A percentile compares a stretch with the other conserved stretches of the same genome.
Evolutionary conservation across 2,888 invertebrate species (phyloP).

Genomic region (Drosophila anomelani): DNA sequence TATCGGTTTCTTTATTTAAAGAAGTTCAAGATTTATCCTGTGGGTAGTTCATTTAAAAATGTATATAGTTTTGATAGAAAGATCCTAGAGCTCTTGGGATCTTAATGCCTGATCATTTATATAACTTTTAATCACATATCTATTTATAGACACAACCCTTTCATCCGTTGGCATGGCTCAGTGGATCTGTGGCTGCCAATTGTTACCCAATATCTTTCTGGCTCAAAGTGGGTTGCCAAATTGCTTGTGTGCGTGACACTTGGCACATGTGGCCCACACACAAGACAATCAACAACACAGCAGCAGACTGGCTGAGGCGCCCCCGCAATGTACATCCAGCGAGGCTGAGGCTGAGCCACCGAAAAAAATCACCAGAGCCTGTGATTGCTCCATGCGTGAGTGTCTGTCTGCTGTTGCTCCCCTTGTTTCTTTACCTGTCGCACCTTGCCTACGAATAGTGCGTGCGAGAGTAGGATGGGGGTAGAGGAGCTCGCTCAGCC

Average conservation of each 20-base stretch:
- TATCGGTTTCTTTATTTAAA: too few relatives aligned
- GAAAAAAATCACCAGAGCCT: slow-evolving; percentile 56
- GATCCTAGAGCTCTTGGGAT: neutral
- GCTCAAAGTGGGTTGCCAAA: slow-evolving; percentile 68
- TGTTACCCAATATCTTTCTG: slow-evolving; percentile 72
- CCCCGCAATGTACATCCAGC: slow-evolving; percentile 58
- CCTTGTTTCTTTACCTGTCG: neutral
- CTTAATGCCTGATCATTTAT: neutral
- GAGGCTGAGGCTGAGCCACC: slow-evolving; percentile 42
- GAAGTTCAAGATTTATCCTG: neutral
- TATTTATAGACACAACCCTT: slow-evolving; percentile 26
- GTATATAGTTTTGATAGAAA: too few relatives aligned
- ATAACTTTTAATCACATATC: neutral
- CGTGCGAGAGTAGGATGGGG: slow-evolving; percentile 22
- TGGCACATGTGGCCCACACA: slow-evolving; percentile 65
- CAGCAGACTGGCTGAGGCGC: slow-evolving; percentile 38
- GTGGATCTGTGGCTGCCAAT: slow-evolving; percentile 49
- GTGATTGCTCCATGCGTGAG: slow-evolving; percentile 56
- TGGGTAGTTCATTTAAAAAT: neutral
- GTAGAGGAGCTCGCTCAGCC: slow-evolving; percentile 41
- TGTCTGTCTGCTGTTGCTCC: slow-evolving; percentile 20
- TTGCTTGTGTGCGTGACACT: slow-evolving; percentile 66
- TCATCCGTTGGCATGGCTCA: neutral
- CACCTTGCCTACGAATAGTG: slow-evolving; percentile 9
- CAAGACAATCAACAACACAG: slow-evolving; percentile 56